phyloP scores from a whole-genome alignment of 2,113 vertebrate genomes.

The Clarias macrocephalus region DNA sequence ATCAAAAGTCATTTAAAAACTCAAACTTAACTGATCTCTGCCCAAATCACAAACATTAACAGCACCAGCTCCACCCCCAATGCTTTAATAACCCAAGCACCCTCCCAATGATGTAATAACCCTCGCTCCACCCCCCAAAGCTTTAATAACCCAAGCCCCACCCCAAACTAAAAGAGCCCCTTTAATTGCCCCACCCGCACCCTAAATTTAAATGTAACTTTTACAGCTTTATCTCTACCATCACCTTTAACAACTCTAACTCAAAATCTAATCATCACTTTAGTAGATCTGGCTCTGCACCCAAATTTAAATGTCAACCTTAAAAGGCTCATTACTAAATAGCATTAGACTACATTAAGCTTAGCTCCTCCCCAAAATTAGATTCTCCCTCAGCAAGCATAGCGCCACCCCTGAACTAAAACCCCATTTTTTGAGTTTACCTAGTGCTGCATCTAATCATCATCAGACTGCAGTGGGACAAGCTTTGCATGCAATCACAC shows the following conservation, averaged over 20 bases:
- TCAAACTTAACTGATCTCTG: neutral
- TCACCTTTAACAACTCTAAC: neutral
- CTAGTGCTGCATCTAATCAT: neutral
- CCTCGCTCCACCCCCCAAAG: neutral
- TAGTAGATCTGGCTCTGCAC: neutral
- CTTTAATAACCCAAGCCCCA: neutral
- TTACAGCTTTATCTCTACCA: no score
- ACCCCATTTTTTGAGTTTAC: neutral
- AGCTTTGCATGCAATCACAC: neutral
- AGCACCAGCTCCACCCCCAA: neutral
- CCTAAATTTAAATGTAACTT: neutral
- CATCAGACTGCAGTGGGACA: neutral
- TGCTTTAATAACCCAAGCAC: neutral
- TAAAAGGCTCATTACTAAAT: neutral
- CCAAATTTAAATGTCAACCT: neutral
- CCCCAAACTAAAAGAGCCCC: neutral
- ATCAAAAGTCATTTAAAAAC: neutral
- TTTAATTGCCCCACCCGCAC: neutral
- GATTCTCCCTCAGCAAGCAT: neutral
- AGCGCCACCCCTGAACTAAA: neutral
- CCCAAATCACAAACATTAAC: neutral
- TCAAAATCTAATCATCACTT: neutral
- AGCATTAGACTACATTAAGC: neutral
- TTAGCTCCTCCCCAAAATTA: neutral
- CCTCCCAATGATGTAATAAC: neutral